Conservation (phyloP, 1,140 invertebrate species). For the Drosophila nikananu region DNA sequence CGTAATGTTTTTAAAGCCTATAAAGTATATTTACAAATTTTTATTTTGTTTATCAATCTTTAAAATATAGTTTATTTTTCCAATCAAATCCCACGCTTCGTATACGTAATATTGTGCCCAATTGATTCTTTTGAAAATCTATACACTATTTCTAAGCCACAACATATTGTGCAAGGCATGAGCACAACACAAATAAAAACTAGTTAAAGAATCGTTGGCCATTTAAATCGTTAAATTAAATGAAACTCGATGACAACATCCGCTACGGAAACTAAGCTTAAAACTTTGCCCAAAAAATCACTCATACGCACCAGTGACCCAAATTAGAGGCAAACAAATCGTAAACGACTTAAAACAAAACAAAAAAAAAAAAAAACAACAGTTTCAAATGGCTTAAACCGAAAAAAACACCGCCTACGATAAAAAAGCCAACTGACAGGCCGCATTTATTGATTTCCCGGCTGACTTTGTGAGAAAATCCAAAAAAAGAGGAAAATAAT, state of each 20-base stretch:
- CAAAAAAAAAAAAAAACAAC: background rate
- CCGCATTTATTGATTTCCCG: slow-evolving; percentile 65
- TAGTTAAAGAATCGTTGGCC: slow-evolving; percentile 10
- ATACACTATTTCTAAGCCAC: slow-evolving; percentile 19
- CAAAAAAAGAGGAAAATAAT: slow-evolving; percentile 8
- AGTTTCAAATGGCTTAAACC: slow-evolving; percentile 30
- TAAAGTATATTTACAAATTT: no score
- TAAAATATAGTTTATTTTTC: background rate
- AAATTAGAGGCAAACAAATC: slow-evolving; percentile 40
- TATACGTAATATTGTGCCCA: slow-evolving; percentile 31
- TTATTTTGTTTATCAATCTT: background rate
- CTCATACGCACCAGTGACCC: slow-evolving; percentile 72
- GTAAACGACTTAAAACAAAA: slow-evolving; percentile 26
- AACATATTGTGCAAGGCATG: slow-evolving; percentile 10
- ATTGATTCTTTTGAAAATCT: slow-evolving; percentile 13
- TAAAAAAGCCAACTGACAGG: slow-evolving; percentile 28
- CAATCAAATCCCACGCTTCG: slow-evolving; percentile 6
- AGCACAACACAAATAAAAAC: background rate
- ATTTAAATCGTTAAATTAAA: slow-evolving; percentile 14
- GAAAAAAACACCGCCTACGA: slow-evolving; percentile 18
- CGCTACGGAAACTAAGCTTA: slow-evolving; percentile 3
- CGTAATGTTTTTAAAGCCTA: background rate
- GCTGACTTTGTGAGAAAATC: slow-evolving; percentile 26
- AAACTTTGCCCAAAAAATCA: slow-evolving; percentile 29
- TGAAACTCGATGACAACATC: slow-evolving; percentile 16